Conservation (phyloP, 2,797 vertebrate species). For the Danio tinwini region DNA sequence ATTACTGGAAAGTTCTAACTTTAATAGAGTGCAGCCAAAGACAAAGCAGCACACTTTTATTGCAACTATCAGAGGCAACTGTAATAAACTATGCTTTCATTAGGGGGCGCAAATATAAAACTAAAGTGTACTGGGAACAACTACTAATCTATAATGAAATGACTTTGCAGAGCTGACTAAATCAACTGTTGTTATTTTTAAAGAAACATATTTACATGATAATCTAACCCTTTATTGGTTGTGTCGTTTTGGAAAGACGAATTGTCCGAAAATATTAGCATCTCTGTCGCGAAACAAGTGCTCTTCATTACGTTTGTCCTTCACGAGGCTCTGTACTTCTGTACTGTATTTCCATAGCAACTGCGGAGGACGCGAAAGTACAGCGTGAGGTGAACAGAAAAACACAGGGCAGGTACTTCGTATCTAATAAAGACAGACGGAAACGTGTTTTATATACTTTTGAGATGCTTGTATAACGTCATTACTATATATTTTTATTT, state of each 20-base stretch:
- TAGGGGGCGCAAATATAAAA: neutral
- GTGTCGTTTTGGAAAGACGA: neutral
- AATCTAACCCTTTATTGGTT: neutral
- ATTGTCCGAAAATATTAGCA: neutral
- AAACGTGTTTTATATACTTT: neutral
- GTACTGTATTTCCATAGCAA: constrained; percentile 71
- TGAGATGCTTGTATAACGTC: neutral
- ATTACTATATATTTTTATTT: neutral
- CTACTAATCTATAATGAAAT: neutral
- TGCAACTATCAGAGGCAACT: neutral
- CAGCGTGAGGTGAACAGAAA: neutral
- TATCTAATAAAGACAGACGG: neutral
- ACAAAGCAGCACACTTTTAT: too few relatives aligned
- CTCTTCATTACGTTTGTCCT: constrained; percentile 57
- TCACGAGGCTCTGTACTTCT: neutral
- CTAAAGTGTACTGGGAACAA: neutral
- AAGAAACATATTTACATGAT: neutral
- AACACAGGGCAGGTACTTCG: neutral
- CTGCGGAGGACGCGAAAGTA: constrained; percentile 37
- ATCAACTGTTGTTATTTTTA: too few relatives aligned
- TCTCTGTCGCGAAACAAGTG: neutral
- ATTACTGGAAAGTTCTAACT: too few relatives aligned
- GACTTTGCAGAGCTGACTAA: neutral
- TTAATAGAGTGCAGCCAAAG: too few relatives aligned
- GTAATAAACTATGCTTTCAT: neutral